Base-by-base conservation (phyloP, 2,888 invertebrate genomes). In the Conops quadrifasciatus region DNA sequence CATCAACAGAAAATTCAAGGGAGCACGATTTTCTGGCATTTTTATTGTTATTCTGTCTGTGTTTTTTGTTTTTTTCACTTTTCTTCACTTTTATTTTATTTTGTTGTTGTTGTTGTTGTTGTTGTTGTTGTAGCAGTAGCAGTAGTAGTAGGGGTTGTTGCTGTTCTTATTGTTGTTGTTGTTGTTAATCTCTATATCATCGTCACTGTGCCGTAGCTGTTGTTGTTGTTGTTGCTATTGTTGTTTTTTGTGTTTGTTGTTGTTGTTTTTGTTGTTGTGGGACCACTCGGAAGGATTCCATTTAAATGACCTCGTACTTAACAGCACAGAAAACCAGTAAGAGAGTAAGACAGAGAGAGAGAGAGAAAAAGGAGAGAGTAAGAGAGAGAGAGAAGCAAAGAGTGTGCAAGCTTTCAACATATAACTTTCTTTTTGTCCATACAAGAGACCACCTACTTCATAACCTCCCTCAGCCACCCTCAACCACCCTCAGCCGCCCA, bases 61-160 rank as follows among this genome's bases (percentile, higher is more conserved):
- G 64, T 28, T 68, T n/a, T 59, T 74, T 70, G 62, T 73, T 67
- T 75, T 76, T 72, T 60, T n/a, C n/a, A n/a, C n/a, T n/a, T n/a
- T n/a, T 58, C n/a, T n/a, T n/a, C n/a, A n/a, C n/a, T n/a, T n/a
- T n/a, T n/a, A n/a, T n/a, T n/a, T n/a, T n/a, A n/a, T n/a, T n/a
- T n/a, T n/a, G n/a, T n/a, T n/a, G n/a, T n/a, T n/a, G n/a, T 2
- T 56, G 24, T 56, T 56, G 56, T 24, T 56, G 56, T 24, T 56
- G 56, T 15, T 56, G 11, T n/a, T 36, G 36, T 36, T 9, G 36
- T 36, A 9, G 5, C 9, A 36, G 36, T 36, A 9, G 4, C 36
- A 9, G 5, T 36, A 36, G 5, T 36, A n/a, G 2, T 15, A 1
- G 56, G 2, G 1, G 11, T 7, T n/a, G 53, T 2, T 53, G 11